phyloP scores from a whole-genome alignment of 2,113 vertebrate genomes.

The Beaufortia kweichowensis region DNA sequence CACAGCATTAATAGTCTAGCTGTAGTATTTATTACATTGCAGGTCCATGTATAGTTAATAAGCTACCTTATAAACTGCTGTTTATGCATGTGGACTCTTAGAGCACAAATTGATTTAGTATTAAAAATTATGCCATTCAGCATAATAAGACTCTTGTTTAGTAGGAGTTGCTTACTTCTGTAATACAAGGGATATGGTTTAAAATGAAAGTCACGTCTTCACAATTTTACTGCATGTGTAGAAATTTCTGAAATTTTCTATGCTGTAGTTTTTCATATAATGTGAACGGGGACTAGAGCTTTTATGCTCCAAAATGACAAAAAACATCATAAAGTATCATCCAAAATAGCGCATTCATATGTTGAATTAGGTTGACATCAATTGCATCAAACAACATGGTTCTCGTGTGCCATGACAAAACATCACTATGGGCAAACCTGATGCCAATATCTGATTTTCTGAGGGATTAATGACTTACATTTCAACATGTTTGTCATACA shows the following conservation, averaged over 20 bases:
- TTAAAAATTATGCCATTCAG: slow-evolving; percentile 8
- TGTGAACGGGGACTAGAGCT: too few relatives aligned
- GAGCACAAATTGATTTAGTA: slow-evolving; percentile 24
- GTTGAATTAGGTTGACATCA: neutral
- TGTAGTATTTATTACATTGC: neutral
- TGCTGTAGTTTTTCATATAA: too few relatives aligned
- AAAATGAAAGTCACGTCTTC: neutral
- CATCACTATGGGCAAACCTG: too few relatives aligned
- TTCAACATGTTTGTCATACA: too few relatives aligned
- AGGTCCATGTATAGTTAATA: slow-evolving; percentile 26
- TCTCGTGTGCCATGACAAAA: too few relatives aligned
- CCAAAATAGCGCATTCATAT: neutral
- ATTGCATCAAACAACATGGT: neutral
- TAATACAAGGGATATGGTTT: neutral
- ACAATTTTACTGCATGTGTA: neutral
- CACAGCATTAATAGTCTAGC: neutral
- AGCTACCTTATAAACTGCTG: slow-evolving; percentile 2
- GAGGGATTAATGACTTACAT: too few relatives aligned
- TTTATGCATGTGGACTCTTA: neutral
- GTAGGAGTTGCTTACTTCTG: neutral
- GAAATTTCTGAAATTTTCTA: too few relatives aligned
- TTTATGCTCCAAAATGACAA: neutral
- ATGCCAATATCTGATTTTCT: too few relatives aligned
- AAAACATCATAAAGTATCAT: neutral
- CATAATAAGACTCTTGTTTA: slow-evolving; percentile 10